Percentiles rank a stretch among this genome's conserved stretches.
Evolutionary conservation across 2,888 invertebrate genomes (phyloP).

Genomic region (Phengaris arion): DNA sequence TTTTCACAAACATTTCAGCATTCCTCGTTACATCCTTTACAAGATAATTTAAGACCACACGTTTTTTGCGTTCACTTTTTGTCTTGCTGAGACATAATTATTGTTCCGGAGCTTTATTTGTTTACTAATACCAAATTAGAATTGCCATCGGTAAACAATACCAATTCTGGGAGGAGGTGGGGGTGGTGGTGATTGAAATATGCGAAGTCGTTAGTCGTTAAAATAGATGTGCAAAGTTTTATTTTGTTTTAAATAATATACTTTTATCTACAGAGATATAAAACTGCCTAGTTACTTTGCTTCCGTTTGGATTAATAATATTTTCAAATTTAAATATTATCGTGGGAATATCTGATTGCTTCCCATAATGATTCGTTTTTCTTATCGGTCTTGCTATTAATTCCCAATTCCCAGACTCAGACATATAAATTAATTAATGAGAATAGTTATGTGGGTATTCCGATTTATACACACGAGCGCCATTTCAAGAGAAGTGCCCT

Average conservation of each 20-base stretch:
- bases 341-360: not conserved
- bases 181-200: too few relatives aligned
- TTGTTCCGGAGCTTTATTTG: not conserved
- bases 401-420: not conserved
- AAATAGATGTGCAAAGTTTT: too few relatives aligned
- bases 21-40: conserved; percentile 22
- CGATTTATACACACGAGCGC: not conserved
- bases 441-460: not conserved
- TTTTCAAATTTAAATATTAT: not conserved
- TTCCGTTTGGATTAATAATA: not conserved
- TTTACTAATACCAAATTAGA: not conserved
- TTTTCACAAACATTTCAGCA: conserved; percentile 7
- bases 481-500: conserved; percentile 3
- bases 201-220: too few relatives aligned
- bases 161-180: too few relatives aligned
- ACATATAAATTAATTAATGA: conserved; percentile 6
- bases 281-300: too few relatives aligned
- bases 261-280: too few relatives aligned
- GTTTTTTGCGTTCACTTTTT: not conserved
- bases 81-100: not conserved
- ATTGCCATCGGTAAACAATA: too few relatives aligned
- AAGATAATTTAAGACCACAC: conserved; percentile 21
- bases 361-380: not conserved
- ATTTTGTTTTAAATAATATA: too few relatives aligned
- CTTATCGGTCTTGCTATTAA: not conserved